Evolutionary conservation across 2,888 invertebrate species (phyloP).

Genomic region (Heliconius aoede): DNA sequence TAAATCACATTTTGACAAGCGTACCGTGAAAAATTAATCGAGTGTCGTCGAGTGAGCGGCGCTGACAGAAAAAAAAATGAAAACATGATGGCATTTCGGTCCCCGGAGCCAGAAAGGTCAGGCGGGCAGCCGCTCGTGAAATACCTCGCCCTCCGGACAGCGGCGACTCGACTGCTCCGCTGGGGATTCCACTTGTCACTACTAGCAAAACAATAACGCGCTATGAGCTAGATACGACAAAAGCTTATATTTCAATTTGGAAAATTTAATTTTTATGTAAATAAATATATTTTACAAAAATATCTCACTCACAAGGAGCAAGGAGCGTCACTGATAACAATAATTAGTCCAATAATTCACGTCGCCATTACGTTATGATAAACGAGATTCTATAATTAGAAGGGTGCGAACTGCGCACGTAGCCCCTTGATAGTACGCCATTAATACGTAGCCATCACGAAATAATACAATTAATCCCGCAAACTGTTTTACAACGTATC

Average conservation of each 20-base stretch:
- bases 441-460: slow-evolving; percentile 79
- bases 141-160: slow-evolving; percentile 71
- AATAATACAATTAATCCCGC: slow-evolving; percentile 80
- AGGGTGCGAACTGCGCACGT: slow-evolving; percentile 65
- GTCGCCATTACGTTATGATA: slow-evolving; percentile 69
- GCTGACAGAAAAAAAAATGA: slow-evolving; percentile 70
- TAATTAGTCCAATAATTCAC: slow-evolving; percentile 70
- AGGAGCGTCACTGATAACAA: slow-evolving; percentile 49
- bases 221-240: slow-evolving; percentile 44
- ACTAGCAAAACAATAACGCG: slow-evolving; percentile 49
- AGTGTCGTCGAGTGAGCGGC: slow-evolving; percentile 76
- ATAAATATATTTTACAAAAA: no score
- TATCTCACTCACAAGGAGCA: slow-evolving; percentile 21
- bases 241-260: slow-evolving; percentile 19
- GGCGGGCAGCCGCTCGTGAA: slow-evolving; percentile 77
- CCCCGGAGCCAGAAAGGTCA: slow-evolving; percentile 79
- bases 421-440: slow-evolving; percentile 66
- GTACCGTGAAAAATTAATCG: slow-evolving; percentile 84
- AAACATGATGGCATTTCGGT: slow-evolving; percentile 81
- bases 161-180: slow-evolving; percentile 60
- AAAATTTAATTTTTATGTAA: not conserved
- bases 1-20: slow-evolving; percentile 84
- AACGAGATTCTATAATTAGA: slow-evolving; percentile 77
- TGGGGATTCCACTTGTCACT: slow-evolving; percentile 57
- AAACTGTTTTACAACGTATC: slow-evolving; percentile 70